Evolutionary conservation across 2,888 invertebrate genomes (phyloP), one percentile per base, ranked within the genome.

Genomic region (Pyrrhosoma nymphula): DNA sequence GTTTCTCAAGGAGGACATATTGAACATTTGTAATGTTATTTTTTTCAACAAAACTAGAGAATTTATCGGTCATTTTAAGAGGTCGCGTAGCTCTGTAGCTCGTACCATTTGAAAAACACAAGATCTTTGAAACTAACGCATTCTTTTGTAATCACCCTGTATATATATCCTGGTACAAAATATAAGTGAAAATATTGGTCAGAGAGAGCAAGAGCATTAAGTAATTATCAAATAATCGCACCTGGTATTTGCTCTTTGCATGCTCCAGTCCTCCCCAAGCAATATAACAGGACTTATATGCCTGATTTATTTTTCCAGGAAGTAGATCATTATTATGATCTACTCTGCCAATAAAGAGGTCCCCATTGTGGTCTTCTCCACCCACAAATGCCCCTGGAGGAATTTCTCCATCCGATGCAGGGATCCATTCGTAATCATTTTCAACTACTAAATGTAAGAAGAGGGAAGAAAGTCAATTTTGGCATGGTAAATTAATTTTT

Each of bases 191-290:
- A 4, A 60, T 20, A 20, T 47, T 47, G 47, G 47, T 47, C 47
- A 47, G 47, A 47, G 8, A 47, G 8, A 4, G 2, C 4, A 47
- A 8, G 47, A 47, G 8, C 47, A 47, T 8, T 47, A 47, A 47
- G 47, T 47, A 47, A 47, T 47, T 47, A 47, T 47, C 47, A 47
- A 47, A 47, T 47, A 47, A 8, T 4, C 2, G 47, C 8, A 95
- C 95, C 95, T 95, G 90, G 91, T 95, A 95, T 55, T 69, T 56
- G 30, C 56, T 39, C 12, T 56, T 69, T 56, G 55, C 26, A 82
- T 95, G 95, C 35, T 95, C 95, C 23, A 30, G 35, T 39, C 95
- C 95, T 60, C 75, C 95, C 75, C 69, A 95, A 16, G 93, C 82
- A 47, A 95, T 56, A 93, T 82, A 91, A 23, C 82, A 89, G 26